Evolutionary conservation across 2,113 vertebrate species (phyloP), one percentile per base, ranked within the genome.

Genomic region (Haemorhous mexicanus): DNA sequence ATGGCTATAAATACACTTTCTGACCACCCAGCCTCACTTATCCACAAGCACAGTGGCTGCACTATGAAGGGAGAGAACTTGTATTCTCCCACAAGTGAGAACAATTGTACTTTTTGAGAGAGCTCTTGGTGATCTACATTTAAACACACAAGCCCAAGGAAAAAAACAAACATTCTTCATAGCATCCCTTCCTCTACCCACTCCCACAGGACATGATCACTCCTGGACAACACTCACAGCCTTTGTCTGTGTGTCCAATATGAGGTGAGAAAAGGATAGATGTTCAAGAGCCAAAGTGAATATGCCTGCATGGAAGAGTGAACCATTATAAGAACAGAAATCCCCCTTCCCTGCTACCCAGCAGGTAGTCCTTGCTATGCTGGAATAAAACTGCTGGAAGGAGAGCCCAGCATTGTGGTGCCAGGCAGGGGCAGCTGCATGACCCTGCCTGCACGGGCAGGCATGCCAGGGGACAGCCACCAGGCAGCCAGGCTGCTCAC

Each of bases 391-490:
- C 28, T 21, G 28, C 55, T 43, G 53, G 27, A 35, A 47, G 44
- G 6, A 7, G 49, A 76, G 52, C 52, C 43, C 3, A 2, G 55
- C 0, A 0, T 32, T 15, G 39, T 2, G 2, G 32, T 7, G 18
- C 30, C 0, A 0, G 28, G 47, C 74, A 55, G 59, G 39, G 58
- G 10, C 30, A 12, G 68, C 35, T 0, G 0, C 3, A 6, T 2
- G 8, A 39, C 75, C 46, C 66, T 13, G 13, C 27, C 64, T 68
- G 53, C 35, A 6, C 0, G 22, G 39, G 55, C 69, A 87, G 44
- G 28, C 5, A 30, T 64, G 50, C 49, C 23, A 3, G 1, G 63
- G 39, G 19, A 49, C 4, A 2, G 78, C 2, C 47, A 63, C 12
- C 49, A 46, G 39, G 7, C 32, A 37, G 44, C 7, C 4, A 22